Base-by-base conservation (phyloP, 2,113 vertebrate genomes). In the Pituophis catenifer region DNA sequence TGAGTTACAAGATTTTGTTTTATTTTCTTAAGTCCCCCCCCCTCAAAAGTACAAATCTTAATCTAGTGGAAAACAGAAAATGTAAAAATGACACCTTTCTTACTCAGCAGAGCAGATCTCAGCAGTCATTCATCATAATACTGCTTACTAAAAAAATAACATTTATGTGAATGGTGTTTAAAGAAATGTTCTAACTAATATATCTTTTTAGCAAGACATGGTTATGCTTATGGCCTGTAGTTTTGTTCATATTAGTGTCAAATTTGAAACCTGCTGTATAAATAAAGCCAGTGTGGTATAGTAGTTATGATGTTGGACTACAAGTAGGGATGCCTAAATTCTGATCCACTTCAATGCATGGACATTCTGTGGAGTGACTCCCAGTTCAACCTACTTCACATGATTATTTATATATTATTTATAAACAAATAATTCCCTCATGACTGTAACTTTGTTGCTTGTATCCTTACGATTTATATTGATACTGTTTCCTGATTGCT, bases 41-140 rank as follows among this genome's bases (percentile, higher is more conserved):
- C n/a, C 59, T 86, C 33, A n/a, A 57, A 85, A 85, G 15, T 29
- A 58, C 53, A 91, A 85, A 85, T 58, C 70, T 86, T 44, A 85
- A 91, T 21, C 70, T 86, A 57, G 53, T 91, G 5, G 33, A 86
- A 86, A 86, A 91, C 8, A 48, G 53, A 86, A 24, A 91, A 86
- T 50, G 54, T 86, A 19, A 57, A 91, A 91, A 86, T 86, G 90
- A 58, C 23, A 48, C 38, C 53, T 86, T 89, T 58, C 53, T 55
- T 38, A 48, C 54, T 86, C 75, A 58, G 90, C 90, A 91, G n/a
- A 86, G n/a, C 75, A 91, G 23, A 91, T 91, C 24, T 86, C 23
- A 15, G 33, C 48, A 29, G 13, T 86, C 90, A 86, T 91, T 91
- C 38, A 26, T 85, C 52, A 86, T 44, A 91, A 91, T 29, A 44